These are phyloP conservation scores for Hippocampus zosterae DNA, from an alignment of 2,113 vertebrate genomes.

Conservation along the genomic window DNA sequence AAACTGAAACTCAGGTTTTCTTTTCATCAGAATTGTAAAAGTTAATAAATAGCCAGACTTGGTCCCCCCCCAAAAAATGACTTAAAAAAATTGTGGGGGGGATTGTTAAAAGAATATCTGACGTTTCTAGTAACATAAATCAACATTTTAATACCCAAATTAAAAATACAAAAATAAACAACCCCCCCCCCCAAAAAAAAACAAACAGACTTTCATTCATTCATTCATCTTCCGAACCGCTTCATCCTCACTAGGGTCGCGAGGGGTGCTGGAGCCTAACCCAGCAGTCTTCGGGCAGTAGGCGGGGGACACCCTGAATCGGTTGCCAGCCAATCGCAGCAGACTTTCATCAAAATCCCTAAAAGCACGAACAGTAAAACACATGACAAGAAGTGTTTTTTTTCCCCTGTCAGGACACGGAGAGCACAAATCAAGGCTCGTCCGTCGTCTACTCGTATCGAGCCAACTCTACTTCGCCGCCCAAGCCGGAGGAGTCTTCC, in stretches of 20 bases:
- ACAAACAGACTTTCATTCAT: too few relatives aligned
- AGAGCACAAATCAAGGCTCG: conserved; percentile 85
- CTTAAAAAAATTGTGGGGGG: neutral
- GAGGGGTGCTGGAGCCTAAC: too few relatives aligned
- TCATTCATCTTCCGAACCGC: too few relatives aligned
- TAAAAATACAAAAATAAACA: neutral
- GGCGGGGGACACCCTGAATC: too few relatives aligned
- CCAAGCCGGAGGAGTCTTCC: conserved; percentile 87
- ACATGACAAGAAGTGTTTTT: neutral
- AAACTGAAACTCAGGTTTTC: neutral
- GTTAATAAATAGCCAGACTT: neutral
- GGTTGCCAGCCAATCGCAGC: too few relatives aligned
- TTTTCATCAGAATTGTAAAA: neutral
- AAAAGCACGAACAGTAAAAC: neutral
- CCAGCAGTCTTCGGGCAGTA: too few relatives aligned
- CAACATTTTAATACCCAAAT: neutral
- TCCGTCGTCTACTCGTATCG: conserved; percentile 87
- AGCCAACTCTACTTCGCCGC: conserved; percentile 93
- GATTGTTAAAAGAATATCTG: neutral
- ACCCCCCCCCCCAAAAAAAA: too few relatives aligned
- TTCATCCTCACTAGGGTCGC: too few relatives aligned
- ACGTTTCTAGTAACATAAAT: neutral
- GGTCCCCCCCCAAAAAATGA: neutral
- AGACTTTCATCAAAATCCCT: neutral
- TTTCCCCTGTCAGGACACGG: conserved; percentile 77